Evolutionary conservation across 1,140 invertebrate genomes (phyloP).

Genomic region (Drosophila orosa): DNA sequence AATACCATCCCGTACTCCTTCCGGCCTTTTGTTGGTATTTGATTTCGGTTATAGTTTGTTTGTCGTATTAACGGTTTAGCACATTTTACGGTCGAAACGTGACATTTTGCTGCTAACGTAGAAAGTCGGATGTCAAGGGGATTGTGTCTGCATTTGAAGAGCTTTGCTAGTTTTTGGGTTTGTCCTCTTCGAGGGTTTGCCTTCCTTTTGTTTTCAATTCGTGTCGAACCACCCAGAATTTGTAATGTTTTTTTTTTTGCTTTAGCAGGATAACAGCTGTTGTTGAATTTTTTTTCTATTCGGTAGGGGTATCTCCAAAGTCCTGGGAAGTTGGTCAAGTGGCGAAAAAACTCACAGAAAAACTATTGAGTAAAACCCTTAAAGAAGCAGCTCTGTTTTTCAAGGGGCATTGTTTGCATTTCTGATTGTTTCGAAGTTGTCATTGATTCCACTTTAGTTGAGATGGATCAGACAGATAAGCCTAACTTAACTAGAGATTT

Average conservation of each 20-base stretch:
- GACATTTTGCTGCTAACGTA: slow-evolving; percentile 59
- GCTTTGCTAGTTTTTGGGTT: slow-evolving; percentile 10
- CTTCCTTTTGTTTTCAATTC: slow-evolving; percentile 32
- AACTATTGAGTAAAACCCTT: not conserved
- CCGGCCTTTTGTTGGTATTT: slow-evolving; percentile 30
- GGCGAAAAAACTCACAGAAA: not conserved
- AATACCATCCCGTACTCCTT: slow-evolving; percentile 14
- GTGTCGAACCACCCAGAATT: slow-evolving; percentile 15
- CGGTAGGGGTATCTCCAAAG: not conserved
- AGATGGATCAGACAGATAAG: not conserved
- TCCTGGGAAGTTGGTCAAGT: slow-evolving; percentile 15
- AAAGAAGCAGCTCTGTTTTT: not conserved
- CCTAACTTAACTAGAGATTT: not conserved
- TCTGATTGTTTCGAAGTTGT: not conserved
- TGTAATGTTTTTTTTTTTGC: slow-evolving; percentile 13
- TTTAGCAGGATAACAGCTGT: slow-evolving; percentile 28
- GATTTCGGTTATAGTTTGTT: slow-evolving; percentile 38
- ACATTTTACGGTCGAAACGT: slow-evolving; percentile 75
- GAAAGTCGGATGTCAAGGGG: slow-evolving; percentile 9
- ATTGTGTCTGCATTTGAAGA: slow-evolving; percentile 32
- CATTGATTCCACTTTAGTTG: not conserved
- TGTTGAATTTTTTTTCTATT: not conserved
- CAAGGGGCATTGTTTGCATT: not conserved
- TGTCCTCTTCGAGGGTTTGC: slow-evolving; percentile 13
- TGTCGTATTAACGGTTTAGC: slow-evolving; percentile 66